Percentiles rank a stretch among this genome's conserved stretches.
These are phyloP conservation scores for Amniataba percoides DNA, from an alignment of 2,797 vertebrate species.

Conservation along the genomic window DNA sequence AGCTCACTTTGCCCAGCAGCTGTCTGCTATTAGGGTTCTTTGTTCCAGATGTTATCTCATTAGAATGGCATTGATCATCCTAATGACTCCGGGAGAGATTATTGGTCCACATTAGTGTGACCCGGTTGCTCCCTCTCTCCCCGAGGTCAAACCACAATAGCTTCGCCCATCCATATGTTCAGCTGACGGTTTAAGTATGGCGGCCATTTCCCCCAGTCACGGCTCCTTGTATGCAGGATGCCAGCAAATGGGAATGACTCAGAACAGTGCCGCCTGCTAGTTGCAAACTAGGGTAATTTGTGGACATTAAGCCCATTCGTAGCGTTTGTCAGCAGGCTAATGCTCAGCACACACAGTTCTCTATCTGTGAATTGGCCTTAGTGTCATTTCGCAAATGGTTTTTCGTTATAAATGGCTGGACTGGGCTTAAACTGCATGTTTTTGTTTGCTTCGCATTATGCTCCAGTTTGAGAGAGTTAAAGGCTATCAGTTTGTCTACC, in stretches of 20 bases:
- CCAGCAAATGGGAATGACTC: constrained; percentile 3
- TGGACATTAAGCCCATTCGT: constrained; percentile 25
- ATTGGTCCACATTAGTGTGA: constrained; percentile 81
- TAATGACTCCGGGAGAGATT: constrained; percentile 82
- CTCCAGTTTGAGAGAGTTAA: constrained; percentile 36
- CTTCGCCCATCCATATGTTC: constrained; percentile 70
- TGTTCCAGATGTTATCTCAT: constrained; percentile 88
- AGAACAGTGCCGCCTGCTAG: background rate
- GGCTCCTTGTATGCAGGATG: constrained; percentile 18
- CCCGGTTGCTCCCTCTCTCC: constrained; percentile 62
- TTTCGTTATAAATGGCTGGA: constrained; percentile 35
- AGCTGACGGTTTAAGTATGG: constrained; percentile 53
- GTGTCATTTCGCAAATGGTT: constrained; percentile 41
- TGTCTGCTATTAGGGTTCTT: constrained; percentile 86
- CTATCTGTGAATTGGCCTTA: constrained; percentile 26
- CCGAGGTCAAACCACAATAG: constrained; percentile 74
- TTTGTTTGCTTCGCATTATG: constrained; percentile 48
- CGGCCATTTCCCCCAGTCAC: constrained; percentile 33
- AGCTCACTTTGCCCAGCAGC: constrained; percentile 84
- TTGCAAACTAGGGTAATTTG: constrained; percentile 38
- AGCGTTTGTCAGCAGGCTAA: constrained; percentile 33
- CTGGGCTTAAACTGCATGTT: constrained; percentile 25
- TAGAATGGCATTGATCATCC: constrained; percentile 86
- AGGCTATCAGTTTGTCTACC: constrained; percentile 38
- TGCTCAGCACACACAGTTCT: constrained; percentile 20